Evolutionary conservation across 2,113 vertebrate genomes (phyloP).

Genomic region (Nothoprocta pentlandii): DNA sequence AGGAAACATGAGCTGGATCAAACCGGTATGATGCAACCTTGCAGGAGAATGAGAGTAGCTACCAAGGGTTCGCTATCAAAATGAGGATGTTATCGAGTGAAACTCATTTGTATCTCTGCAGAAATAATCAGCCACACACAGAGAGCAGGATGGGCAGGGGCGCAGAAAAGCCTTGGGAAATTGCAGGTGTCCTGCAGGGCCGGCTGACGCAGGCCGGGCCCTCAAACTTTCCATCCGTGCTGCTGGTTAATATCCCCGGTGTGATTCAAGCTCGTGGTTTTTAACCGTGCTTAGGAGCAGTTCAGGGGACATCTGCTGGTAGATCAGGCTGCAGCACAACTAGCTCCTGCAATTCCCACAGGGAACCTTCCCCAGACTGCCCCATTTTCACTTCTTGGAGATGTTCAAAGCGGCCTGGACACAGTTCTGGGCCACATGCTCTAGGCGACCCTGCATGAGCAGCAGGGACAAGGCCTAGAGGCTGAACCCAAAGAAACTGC

Average conservation of each 20-base stretch:
- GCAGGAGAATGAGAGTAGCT: neutral
- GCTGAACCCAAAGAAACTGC: neutral
- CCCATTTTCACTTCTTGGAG: neutral
- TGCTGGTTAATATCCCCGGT: neutral
- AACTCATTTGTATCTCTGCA: neutral
- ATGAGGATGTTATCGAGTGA: neutral
- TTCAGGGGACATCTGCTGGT: neutral
- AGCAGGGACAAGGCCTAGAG: neutral
- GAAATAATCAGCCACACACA: neutral
- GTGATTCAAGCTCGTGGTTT: neutral
- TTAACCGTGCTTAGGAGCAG: neutral
- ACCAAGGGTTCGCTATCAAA: neutral
- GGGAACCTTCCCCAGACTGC: neutral
- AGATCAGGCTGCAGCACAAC: neutral
- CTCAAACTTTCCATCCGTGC: neutral
- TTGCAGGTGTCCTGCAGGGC: neutral
- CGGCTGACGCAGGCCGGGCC: neutral
- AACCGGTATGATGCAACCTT: neutral
- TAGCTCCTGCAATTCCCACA: neutral
- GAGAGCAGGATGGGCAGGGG: neutral
- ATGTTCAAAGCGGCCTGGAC: no score
- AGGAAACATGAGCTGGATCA: neutral
- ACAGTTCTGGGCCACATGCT: no score
- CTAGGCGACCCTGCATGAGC: no score
- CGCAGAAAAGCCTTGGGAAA: neutral